phyloP scores from a whole-genome alignment of 2,888 invertebrate species.

The Tribolium freemani region DNA sequence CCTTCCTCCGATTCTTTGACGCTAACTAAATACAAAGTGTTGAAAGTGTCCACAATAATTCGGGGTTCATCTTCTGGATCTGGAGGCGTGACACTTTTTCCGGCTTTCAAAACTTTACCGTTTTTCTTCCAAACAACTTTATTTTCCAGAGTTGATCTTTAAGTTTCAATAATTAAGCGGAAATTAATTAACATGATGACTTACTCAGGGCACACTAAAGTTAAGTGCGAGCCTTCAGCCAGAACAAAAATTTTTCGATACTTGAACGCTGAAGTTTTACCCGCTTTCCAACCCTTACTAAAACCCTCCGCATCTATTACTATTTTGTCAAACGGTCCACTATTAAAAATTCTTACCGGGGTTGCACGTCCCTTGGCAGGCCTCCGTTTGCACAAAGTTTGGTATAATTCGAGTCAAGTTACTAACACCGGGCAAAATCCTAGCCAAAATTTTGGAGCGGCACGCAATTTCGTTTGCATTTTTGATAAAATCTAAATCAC shows the following conservation, averaged over 20 bases:
- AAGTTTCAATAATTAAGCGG: neutral
- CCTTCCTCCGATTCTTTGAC: constrained; percentile 77
- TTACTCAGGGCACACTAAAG: constrained; percentile 72
- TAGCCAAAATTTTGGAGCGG: constrained; percentile 67
- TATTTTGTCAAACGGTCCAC: neutral
- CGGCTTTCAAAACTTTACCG: constrained; percentile 67
- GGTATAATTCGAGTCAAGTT: constrained; percentile 69
- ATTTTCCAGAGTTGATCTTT: constrained; percentile 68
- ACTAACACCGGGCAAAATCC: constrained; percentile 68
- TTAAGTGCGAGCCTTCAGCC: constrained; percentile 71
- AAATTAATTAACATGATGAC: neutral
- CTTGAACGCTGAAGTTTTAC: constrained; percentile 67
- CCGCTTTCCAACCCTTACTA: constrained; percentile 66
- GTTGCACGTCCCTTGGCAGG: constrained; percentile 65
- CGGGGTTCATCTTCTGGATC: constrained; percentile 67
- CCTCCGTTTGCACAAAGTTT: constrained; percentile 67
- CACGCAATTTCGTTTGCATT: constrained; percentile 65
- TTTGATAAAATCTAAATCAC: constrained; percentile 33
- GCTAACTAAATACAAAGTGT: constrained; percentile 72
- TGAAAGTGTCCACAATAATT: constrained; percentile 72
- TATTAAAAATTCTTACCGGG: constrained; percentile 53
- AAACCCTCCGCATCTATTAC: constrained; percentile 61
- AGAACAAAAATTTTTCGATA: constrained; percentile 70
- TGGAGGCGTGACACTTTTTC: constrained; percentile 56
- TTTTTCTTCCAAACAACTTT: constrained; percentile 73